Conservation (phyloP, 2,797 vertebrate genomes). For the Urocyon cinereoargenteus region DNA sequence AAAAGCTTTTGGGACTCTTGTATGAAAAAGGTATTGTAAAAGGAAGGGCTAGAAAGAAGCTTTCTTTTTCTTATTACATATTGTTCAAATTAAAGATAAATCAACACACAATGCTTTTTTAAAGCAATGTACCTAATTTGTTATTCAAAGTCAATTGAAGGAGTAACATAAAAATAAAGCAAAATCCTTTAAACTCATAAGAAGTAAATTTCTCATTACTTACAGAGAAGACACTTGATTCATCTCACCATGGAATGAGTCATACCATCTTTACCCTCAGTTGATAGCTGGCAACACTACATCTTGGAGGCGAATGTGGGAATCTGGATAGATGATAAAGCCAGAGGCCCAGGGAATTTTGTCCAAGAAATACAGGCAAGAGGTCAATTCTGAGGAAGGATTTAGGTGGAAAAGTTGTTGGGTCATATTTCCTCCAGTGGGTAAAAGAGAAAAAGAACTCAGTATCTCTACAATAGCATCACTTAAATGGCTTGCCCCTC, state of each 20-base stretch:
- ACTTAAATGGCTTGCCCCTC: neutral
- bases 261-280: neutral
- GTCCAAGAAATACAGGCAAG: neutral
- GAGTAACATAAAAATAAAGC: neutral
- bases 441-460: neutral
- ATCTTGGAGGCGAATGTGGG: neutral
- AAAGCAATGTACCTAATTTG: neutral
- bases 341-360: neutral
- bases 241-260: constrained; percentile 35
- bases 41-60: neutral
- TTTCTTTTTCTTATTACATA: constrained; percentile 37
- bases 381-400: constrained; percentile 28
- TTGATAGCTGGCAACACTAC: neutral
- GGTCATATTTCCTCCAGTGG: neutral
- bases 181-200: neutral
- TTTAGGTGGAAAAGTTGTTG: constrained; percentile 31
- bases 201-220: constrained; percentile 1
- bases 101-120: neutral
- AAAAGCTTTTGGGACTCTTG: constrained; percentile 19
- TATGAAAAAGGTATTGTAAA: neutral
- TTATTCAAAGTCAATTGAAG: constrained; percentile 53
- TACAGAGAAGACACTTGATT: neutral
- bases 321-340: constrained; percentile 25
- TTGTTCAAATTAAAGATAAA: constrained; percentile 52
- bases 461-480: neutral